Evolutionary conservation across 2,888 invertebrate species (phyloP).

Genomic region (Bibio marci): DNA sequence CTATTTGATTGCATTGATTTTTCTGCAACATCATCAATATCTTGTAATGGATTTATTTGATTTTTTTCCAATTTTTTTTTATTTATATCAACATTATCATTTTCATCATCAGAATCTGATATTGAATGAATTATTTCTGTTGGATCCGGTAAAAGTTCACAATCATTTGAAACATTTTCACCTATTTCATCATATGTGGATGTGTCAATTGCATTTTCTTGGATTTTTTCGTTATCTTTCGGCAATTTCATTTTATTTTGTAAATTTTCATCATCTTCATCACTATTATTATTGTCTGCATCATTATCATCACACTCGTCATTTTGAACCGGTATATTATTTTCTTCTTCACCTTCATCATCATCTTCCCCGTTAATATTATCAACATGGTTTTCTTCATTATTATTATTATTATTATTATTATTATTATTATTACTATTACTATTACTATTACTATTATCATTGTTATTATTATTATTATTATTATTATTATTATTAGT

Average conservation of each 20-base stretch:
- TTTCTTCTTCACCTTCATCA: slow-evolving; percentile 12
- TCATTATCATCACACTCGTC: slow-evolving; percentile 10
- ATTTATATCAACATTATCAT: slow-evolving; percentile 10
- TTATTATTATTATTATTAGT: slow-evolving; percentile 6
- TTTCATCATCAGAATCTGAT: slow-evolving; percentile 14
- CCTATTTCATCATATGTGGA: slow-evolving; percentile 4
- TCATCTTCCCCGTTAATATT: slow-evolving; percentile 6
- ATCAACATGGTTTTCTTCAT: background rate
- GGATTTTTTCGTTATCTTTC: slow-evolving; percentile 9
- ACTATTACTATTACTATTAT: background rate
- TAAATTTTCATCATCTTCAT: slow-evolving; percentile 15
- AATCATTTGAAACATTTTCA: slow-evolving; percentile 2
- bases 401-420: background rate
- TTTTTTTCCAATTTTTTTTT: background rate
- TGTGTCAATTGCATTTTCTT: too few species aligned
- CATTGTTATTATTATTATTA: background rate
- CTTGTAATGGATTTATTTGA: background rate
- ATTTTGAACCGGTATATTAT: slow-evolving; percentile 10
- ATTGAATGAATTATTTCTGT: slow-evolving; percentile 7
- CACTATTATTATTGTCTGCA: slow-evolving; percentile 13
- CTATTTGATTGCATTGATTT: background rate
- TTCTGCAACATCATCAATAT: background rate
- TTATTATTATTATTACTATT: background rate
- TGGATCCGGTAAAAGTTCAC: background rate
- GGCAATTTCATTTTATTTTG: too few species aligned